A percentile compares a stretch with the other conserved stretches of the same genome.
phyloP scores from a whole-genome alignment of 2,797 vertebrate species.

The Eutrigla gurnardus region DNA sequence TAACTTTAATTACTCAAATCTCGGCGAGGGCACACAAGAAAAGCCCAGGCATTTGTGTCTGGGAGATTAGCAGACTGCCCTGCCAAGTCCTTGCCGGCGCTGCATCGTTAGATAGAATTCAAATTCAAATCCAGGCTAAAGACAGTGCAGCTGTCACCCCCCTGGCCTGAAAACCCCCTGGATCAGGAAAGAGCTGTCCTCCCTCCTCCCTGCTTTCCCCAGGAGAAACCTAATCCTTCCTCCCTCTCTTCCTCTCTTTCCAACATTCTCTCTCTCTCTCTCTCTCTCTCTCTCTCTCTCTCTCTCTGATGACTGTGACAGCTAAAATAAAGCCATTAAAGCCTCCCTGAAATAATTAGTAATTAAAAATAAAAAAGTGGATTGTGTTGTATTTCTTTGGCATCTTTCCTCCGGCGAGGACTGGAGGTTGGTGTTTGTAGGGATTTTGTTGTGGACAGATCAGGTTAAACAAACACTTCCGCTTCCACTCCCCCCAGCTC shows the following conservation, averaged over 20 bases:
- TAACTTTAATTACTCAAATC: constrained; percentile 93
- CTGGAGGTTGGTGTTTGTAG: constrained; percentile 55
- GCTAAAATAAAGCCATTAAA: constrained; percentile 89
- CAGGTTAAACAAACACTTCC: constrained; percentile 62
- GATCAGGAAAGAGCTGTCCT: constrained; percentile 92
- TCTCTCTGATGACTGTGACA: constrained; percentile 85
- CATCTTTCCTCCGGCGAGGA: constrained; percentile 43
- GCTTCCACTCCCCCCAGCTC: constrained; percentile 13
- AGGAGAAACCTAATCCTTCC: constrained; percentile 79
- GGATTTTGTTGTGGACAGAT: constrained; percentile 59
- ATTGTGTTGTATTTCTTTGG: constrained; percentile 68
- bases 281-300: constrained; percentile 48
- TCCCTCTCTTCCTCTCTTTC: constrained; percentile 69
- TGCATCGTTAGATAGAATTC: constrained; percentile 91
- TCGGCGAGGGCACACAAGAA: constrained; percentile 90
- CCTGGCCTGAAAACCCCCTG: constrained; percentile 89
- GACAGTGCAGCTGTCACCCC: constrained; percentile 90
- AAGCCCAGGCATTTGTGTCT: constrained; percentile 90
- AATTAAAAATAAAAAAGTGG: constrained; percentile 83
- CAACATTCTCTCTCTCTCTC: constrained; percentile 52
- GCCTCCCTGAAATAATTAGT: constrained; percentile 86
- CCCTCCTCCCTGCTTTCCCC: constrained; percentile 83
- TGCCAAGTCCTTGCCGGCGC: constrained; percentile 89
- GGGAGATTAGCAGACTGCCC: constrained; percentile 89
- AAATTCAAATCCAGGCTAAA: constrained; percentile 92